Percentiles rank a stretch among this genome's conserved stretches.
Conservation (phyloP, 2,113 vertebrate species). For the Excalfactoria chinensis region DNA sequence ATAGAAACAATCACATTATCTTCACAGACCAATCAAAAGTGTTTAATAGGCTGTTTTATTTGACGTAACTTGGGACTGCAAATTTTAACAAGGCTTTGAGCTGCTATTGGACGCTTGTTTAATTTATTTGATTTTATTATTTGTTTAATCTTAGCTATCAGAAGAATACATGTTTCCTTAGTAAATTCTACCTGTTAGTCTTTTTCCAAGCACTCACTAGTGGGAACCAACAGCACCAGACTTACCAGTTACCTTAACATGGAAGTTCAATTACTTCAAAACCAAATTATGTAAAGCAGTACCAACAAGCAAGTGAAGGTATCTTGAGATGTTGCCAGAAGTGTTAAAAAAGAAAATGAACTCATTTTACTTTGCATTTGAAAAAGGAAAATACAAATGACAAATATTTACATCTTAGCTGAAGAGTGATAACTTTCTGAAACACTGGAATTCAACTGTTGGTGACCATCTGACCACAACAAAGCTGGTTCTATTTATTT, state of each 20-base stretch:
- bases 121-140: no score
- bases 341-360: neutral
- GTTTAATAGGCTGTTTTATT: neutral
- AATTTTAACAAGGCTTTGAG: neutral
- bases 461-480: neutral
- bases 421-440: neutral
- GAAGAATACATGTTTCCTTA: neutral
- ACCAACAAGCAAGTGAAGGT: neutral
- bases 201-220: neutral
- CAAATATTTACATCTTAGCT: neutral
- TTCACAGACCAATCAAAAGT: neutral
- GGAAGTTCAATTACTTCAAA: neutral
- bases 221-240: neutral
- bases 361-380: neutral
- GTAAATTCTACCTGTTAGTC: neutral
- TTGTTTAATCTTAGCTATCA: neutral
- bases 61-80: neutral
- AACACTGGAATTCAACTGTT: neutral
- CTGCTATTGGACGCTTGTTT: neutral
- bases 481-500: neutral
- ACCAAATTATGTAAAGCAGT: neutral
- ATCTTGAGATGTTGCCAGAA: neutral
- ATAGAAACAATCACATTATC: fast-evolving
- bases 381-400: neutral
- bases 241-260: neutral